Evolutionary conservation across 2,113 vertebrate genomes (phyloP), one percentile per base, ranked within the genome.

Genomic region (Scatophagus argus): DNA sequence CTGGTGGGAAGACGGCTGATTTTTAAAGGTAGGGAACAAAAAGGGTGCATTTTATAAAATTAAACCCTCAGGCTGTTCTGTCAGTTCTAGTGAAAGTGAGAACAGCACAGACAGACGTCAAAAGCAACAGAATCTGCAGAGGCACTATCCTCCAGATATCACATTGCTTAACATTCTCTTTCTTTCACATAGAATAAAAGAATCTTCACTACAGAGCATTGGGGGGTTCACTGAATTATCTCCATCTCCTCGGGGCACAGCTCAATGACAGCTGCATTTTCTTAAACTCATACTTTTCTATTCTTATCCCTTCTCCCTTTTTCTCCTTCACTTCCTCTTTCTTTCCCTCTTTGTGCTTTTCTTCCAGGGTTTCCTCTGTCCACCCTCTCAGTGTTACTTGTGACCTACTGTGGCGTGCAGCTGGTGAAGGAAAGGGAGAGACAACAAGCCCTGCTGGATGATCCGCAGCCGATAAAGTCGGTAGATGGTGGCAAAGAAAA

Each of bases 331-430:
- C 17, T 51, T 38, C 38, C 21, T 51, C 11, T 3, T 3, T 62
- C 19, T 11, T 8, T 19, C 44, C 21, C 6, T 60, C 17, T 63
- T 31, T 58, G 43, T 34, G 54, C 27, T 25, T 70, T 31, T 59
- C 83, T 31, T 63, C 47, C 83, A 99, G 98, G 98, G 65, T 99
- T 99, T 75, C 98, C 98, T 1, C 61, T 95, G 80, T 98, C 96
- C 88, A 96, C 96, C 0, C 58, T 99, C 72, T 96, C 95, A 1
- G 90, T 98, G 88, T 93, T 97, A 77, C 93, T 98, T 46, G 96
- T 99, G 93, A 99, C 98, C 0, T 99, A 99, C 94, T 99, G 97
- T 0, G 98, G 98, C 0, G 95, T 99, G 63, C 98, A 99, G 92
- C 95, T 99, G 88, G 95, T 99, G 82, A 99, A 99, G 86, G 98